phyloP scores from a whole-genome alignment of 2,797 vertebrate species.

The Xenops minutus region DNA sequence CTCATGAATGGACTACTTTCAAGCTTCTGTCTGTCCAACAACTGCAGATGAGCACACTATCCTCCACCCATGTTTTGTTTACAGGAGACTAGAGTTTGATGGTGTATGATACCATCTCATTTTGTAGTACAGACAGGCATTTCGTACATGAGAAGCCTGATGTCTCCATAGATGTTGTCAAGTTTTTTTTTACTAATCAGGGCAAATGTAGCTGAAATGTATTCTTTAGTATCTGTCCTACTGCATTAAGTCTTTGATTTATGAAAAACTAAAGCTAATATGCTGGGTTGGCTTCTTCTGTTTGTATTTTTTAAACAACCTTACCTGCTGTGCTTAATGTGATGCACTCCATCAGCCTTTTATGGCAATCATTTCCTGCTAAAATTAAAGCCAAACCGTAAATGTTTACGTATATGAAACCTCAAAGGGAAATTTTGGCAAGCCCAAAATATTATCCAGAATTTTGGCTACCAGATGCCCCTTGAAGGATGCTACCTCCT shows the following conservation, averaged over 20 bases:
- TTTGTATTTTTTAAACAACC: neutral
- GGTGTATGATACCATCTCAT: neutral
- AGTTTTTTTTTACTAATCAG: neutral
- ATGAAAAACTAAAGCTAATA: neutral
- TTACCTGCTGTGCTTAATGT: neutral
- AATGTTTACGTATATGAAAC: neutral
- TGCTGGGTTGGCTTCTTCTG: fast-evolving
- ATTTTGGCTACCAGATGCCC: neutral
- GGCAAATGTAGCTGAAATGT: neutral
- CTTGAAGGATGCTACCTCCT: neutral
- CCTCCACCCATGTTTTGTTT: neutral
- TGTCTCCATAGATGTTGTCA: neutral
- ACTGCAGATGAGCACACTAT: neutral
- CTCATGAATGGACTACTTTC: neutral
- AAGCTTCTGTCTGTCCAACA: neutral
- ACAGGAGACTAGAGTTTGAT: neutral
- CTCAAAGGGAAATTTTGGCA: neutral
- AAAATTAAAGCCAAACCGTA: neutral
- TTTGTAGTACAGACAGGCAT: neutral
- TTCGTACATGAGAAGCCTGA: neutral
- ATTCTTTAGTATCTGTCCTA: neutral
- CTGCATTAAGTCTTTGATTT: neutral
- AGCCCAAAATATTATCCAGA: neutral
- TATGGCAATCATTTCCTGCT: neutral
- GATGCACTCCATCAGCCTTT: neutral